Conservation (phyloP, 2,888 invertebrate genomes). For the Heteropelma amictum region DNA sequence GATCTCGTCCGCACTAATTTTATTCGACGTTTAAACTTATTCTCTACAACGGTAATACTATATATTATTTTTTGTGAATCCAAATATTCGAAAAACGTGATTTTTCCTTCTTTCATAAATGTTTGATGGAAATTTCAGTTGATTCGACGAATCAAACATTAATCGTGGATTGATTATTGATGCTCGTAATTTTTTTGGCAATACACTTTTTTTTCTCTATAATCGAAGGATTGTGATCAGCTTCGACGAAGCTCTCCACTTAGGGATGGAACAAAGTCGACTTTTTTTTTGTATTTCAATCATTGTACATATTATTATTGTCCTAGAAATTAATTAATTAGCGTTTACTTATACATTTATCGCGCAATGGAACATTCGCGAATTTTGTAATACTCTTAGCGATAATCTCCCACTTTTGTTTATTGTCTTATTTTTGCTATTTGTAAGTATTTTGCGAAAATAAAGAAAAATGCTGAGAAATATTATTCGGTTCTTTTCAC, state of each 20-base stretch:
- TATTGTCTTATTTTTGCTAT: slow-evolving; percentile 68
- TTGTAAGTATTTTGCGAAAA: slow-evolving; percentile 67
- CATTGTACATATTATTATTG: slow-evolving; percentile 62
- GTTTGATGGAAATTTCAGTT: too few relatives aligned
- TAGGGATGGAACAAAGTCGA: slow-evolving; percentile 46
- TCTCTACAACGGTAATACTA: too few relatives aligned
- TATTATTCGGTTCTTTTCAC: background rate
- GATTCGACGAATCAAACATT: slow-evolving; percentile 28
- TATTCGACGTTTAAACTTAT: too few relatives aligned
- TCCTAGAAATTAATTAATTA: slow-evolving; percentile 46
- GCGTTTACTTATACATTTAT: slow-evolving; percentile 27
- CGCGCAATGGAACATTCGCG: slow-evolving; percentile 43
- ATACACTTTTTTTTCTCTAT: slow-evolving; percentile 16
- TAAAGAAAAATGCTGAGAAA: slow-evolving; percentile 66
- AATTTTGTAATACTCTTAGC: slow-evolving; percentile 59
- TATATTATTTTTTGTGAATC: too few relatives aligned
- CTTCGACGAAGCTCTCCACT: slow-evolving; percentile 49
- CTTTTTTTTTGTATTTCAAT: slow-evolving; percentile 52
- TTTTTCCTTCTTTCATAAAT: too few relatives aligned
- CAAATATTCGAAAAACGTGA: too few relatives aligned
- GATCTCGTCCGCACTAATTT: too few relatives aligned
- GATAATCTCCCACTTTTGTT: slow-evolving; percentile 63
- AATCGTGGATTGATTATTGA: slow-evolving; percentile 18
- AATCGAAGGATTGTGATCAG: slow-evolving; percentile 58
- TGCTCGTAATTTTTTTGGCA: slow-evolving; percentile 15